These are phyloP conservation scores for Talpa occidentalis DNA, from an alignment of 2,113 vertebrate genomes.

Conservation along the genomic window DNA sequence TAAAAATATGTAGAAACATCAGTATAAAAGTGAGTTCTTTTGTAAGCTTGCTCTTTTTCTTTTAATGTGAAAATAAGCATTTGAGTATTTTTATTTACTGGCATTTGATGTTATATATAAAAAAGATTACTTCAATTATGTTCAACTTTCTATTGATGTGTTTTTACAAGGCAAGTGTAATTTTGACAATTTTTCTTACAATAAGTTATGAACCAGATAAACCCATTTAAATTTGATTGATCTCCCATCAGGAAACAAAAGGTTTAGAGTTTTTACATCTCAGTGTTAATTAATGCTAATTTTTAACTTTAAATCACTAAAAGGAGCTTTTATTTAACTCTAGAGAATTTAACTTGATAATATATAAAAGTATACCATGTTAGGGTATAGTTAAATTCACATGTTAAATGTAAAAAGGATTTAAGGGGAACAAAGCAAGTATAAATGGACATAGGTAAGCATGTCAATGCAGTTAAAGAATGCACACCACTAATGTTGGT, in stretches of 20 bases:
- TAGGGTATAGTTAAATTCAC: not conserved
- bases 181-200: slow-evolving; percentile 18
- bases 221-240: slow-evolving; percentile 9
- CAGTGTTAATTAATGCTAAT: not conserved
- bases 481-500: too few relatives aligned
- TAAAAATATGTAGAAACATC: not conserved
- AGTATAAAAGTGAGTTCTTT: not conserved
- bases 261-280: not conserved
- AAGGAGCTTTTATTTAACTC: not conserved
- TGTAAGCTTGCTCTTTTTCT: not conserved
- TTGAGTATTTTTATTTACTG: slow-evolving; percentile 6
- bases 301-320: slow-evolving; percentile 16
- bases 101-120: not conserved
- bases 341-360: slow-evolving; percentile 2
- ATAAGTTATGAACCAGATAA: not conserved
- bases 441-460: too few relatives aligned
- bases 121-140: not conserved
- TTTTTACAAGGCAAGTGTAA: slow-evolving; percentile 10
- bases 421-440: not conserved
- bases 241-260: slow-evolving; percentile 23
- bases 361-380: not conserved
- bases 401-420: not conserved
- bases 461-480: too few relatives aligned
- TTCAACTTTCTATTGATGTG: not conserved
- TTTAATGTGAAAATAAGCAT: slow-evolving; percentile 43